Evolutionary conservation across 2,888 invertebrate genomes (phyloP).

Genomic region (Tinea trinotella): DNA sequence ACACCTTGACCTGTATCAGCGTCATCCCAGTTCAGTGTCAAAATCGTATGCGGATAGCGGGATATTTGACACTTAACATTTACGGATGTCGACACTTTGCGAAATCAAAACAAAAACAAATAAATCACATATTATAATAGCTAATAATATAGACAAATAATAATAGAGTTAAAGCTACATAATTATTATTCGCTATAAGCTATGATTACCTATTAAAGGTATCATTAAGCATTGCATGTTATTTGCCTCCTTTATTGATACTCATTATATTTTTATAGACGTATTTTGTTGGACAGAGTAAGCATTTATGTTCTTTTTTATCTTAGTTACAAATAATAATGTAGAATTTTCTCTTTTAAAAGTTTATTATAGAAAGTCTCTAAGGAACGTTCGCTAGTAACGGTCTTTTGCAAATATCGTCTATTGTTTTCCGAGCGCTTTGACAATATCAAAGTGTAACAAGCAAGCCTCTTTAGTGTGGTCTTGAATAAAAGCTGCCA

Average conservation of each 20-base stretch:
- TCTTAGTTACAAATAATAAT: too few relatives aligned
- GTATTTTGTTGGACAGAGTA: too few relatives aligned
- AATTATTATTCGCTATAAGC: background rate
- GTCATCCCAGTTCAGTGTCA: conserved; percentile 19
- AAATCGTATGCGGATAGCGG: conserved; percentile 32
- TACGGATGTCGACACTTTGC: background rate
- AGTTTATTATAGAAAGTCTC: background rate
- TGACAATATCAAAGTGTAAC: conserved; percentile 7
- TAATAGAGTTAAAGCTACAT: background rate
- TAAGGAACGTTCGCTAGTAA: background rate
- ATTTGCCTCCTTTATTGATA: background rate
- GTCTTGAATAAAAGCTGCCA: background rate
- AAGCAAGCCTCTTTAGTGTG: background rate
- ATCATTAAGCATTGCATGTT: background rate
- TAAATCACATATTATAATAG: background rate
- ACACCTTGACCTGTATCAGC: conserved; percentile 36
- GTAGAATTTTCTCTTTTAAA: background rate
- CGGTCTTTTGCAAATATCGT: conserved; percentile 4
- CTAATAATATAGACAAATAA: background rate
- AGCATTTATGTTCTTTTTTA: background rate
- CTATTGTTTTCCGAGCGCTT: conserved; percentile 2
- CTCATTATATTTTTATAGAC: too few relatives aligned
- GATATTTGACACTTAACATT: conserved; percentile 25
- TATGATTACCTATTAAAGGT: background rate
- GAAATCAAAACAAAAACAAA: background rate